These are phyloP conservation scores for Drosophila vallismaia DNA, from an alignment of 2,888 invertebrate species.

Conservation along the genomic window DNA sequence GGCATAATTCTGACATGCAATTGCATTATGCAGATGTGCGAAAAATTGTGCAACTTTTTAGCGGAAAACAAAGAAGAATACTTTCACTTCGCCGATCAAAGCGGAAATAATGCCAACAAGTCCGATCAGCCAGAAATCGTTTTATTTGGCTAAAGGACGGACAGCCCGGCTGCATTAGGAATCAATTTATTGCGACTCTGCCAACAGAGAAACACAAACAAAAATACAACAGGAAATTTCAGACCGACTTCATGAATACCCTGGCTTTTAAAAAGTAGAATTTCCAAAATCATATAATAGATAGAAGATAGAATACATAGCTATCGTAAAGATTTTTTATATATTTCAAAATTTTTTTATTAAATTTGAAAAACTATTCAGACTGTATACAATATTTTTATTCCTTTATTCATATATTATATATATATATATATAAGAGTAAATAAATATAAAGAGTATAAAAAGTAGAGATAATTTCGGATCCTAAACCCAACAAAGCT, in stretches of 20 bases:
- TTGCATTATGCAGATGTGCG: constrained; percentile 8
- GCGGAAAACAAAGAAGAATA: constrained; percentile 19
- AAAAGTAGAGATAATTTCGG: too few species aligned
- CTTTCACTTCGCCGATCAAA: constrained; percentile 40
- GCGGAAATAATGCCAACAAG: constrained; percentile 49
- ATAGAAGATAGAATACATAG: too few species aligned
- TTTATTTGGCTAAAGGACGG: constrained; percentile 33
- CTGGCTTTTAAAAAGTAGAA: neutral
- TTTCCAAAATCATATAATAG: too few species aligned
- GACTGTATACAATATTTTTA: too few species aligned
- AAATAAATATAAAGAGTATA: too few species aligned
- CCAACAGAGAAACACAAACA: constrained; percentile 56
- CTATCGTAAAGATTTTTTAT: too few species aligned
- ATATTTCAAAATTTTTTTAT: too few species aligned
- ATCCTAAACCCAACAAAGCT: too few species aligned
- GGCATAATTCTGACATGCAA: constrained; percentile 6
- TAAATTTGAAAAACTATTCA: too few species aligned
- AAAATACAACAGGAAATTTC: neutral
- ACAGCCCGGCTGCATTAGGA: constrained; percentile 62
- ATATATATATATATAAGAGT: too few species aligned
- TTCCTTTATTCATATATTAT: too few species aligned
- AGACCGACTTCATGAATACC: neutral
- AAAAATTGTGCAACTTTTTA: constrained; percentile 19
- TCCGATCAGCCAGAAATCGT: constrained; percentile 45
- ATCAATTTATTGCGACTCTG: constrained; percentile 76